A percentile compares a stretch with the other conserved stretches of the same genome.
phyloP scores from a whole-genome alignment of 2,797 vertebrate species.

The Phaenicophaeus curvirostris region DNA sequence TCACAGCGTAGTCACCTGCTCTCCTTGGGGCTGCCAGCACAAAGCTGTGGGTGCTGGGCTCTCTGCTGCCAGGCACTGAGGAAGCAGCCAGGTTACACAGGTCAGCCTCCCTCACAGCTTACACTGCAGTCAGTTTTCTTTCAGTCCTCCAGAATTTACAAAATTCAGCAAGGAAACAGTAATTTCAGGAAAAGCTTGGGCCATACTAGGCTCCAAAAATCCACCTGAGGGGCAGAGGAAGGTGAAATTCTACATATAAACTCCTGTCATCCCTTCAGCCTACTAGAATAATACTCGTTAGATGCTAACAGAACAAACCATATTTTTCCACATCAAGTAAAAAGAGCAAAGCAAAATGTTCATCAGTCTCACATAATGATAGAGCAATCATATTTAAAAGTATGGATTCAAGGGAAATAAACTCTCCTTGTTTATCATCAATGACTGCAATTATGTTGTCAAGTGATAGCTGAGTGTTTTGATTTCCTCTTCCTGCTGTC shows the following conservation, averaged over 20 bases:
- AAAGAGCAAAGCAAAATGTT: neutral
- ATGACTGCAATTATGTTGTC: slow-evolving; percentile 52
- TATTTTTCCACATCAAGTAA: neutral
- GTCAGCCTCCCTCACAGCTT: neutral
- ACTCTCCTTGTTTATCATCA: slow-evolving; percentile 40
- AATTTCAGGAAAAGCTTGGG: neutral
- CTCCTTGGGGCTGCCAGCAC: neutral
- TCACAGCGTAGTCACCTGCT: rapidly evolving
- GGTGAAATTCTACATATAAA: neutral
- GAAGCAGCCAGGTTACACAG: neutral
- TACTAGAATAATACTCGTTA: neutral
- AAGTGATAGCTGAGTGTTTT: slow-evolving; percentile 31
- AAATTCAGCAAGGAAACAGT: neutral
- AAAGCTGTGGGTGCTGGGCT: neutral
- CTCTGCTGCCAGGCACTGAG: rapidly evolving
- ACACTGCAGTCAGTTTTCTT: neutral
- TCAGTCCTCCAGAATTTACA: neutral
- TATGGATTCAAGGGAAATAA: slow-evolving; percentile 26
- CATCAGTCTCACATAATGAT: neutral
- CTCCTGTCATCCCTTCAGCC: neutral
- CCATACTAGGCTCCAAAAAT: neutral
- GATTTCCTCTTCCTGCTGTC: slow-evolving; percentile 36
- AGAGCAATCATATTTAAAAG: slow-evolving; percentile 12
- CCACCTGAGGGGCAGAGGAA: neutral
- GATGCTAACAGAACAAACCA: neutral